A percentile compares a stretch with the other conserved stretches of the same genome.
These are phyloP conservation scores for Pheosia tremula DNA, from an alignment of 2,888 invertebrate species.

Conservation along the genomic window DNA sequence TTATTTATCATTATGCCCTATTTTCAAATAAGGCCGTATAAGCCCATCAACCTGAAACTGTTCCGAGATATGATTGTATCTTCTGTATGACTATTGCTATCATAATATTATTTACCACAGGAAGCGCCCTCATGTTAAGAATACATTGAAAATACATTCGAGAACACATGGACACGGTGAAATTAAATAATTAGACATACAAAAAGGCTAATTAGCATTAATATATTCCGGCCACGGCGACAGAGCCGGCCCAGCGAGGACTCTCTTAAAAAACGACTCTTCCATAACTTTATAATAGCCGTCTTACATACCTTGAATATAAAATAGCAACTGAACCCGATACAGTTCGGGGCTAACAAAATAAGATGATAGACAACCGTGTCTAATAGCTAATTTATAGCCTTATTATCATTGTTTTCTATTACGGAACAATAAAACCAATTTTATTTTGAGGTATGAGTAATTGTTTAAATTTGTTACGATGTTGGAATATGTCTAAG, in stretches of 20 bases:
- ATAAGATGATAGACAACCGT: conserved; percentile 64
- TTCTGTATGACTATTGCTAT: too few species aligned
- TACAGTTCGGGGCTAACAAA: conserved; percentile 47
- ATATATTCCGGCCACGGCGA: conserved; percentile 71
- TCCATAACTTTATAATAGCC: conserved; percentile 57
- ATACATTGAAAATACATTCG: conserved; percentile 25
- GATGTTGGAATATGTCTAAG: conserved; percentile 38
- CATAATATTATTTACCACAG: conserved; percentile 28
- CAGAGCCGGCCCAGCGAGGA: conserved; percentile 51
- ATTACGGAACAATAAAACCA: conserved; percentile 62
- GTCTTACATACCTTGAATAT: conserved; percentile 69
- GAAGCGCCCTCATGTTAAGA: conserved; percentile 44
- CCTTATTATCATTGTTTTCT: conserved; percentile 70
- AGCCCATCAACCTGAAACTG: not conserved
- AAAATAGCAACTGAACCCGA: conserved; percentile 65
- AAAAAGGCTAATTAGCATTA: conserved; percentile 67
- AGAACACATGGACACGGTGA: conserved; percentile 38
- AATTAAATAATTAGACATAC: conserved; percentile 57
- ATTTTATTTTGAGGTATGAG: conserved; percentile 53
- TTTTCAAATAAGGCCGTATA: too few species aligned
- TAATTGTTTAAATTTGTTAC: conserved; percentile 57
- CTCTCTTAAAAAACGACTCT: conserved; percentile 53
- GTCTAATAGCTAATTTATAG: conserved; percentile 66
- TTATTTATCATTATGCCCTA: too few species aligned
- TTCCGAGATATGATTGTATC: not conserved